These are phyloP conservation scores for Daktulosphaira vitifoliae DNA, from an alignment of 1,140 invertebrate genomes.

Conservation along the genomic window DNA sequence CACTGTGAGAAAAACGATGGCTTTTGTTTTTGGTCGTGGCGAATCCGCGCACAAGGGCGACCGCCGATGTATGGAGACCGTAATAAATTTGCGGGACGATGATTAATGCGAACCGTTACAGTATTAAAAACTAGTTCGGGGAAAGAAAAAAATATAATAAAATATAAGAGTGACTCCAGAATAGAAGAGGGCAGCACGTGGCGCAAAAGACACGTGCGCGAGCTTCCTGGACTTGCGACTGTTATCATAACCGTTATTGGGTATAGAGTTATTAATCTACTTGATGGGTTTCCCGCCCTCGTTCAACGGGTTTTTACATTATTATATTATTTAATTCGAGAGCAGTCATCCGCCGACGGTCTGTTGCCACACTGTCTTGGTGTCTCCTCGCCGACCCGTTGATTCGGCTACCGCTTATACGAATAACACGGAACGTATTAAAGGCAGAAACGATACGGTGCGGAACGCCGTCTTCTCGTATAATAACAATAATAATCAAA, in stretches of 20 bases:
- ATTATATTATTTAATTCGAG: conserved; percentile 4
- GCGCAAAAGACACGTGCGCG: conserved; percentile 7
- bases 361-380: too few relatives aligned
- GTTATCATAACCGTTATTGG: conserved; percentile 29
- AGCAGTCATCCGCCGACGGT: not conserved
- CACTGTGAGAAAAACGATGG: conserved; percentile 9
- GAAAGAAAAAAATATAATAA: not conserved
- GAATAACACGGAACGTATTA: not conserved
- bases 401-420: too few relatives aligned
- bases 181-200: conserved; percentile 13
- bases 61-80: not conserved
- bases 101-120: conserved; percentile 32
- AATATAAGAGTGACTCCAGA: not conserved
- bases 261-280: conserved; percentile 31
- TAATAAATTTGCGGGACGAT: conserved; percentile 29
- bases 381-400: too few relatives aligned
- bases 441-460: conserved; percentile 6
- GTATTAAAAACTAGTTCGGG: conserved; percentile 33
- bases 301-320: not conserved
- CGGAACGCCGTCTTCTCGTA: conserved; percentile 12
- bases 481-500: not conserved
- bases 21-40: conserved; percentile 13
- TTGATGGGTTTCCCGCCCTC: not conserved
- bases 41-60: not conserved
- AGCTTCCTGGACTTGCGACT: conserved; percentile 24